phyloP scores from a whole-genome alignment of 2,797 vertebrate species.

The Sphaeramia orbicularis region DNA sequence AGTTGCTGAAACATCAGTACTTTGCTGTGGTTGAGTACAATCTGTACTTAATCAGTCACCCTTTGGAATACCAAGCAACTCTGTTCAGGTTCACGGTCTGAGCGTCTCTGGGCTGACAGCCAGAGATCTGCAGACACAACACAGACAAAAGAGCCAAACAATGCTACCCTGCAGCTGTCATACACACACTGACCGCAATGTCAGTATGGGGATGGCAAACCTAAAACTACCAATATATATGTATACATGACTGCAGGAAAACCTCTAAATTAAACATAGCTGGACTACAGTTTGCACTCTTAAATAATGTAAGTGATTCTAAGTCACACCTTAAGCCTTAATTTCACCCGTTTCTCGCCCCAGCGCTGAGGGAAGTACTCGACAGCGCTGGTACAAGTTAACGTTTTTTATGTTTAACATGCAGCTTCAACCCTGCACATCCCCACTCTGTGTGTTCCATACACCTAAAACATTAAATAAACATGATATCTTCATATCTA shows the following conservation, averaged over 20 bases:
- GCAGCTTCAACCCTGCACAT: constrained; percentile 17
- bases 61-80: constrained; percentile 43
- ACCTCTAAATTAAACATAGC: background rate
- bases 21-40: constrained; percentile 52
- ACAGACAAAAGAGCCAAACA: constrained; percentile 63
- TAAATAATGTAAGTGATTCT: background rate
- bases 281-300: background rate
- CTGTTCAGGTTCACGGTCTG: constrained; percentile 52
- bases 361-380: no score
- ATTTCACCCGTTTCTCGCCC: no score
- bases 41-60: constrained; percentile 61
- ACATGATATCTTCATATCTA: constrained; percentile 7
- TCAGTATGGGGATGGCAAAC: constrained; percentile 40
- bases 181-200: constrained; percentile 31
- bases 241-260: constrained; percentile 9
- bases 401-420: constrained; percentile 44
- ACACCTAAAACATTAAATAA: constrained; percentile 22
- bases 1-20: constrained; percentile 55
- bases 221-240: background rate
- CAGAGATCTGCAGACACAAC: constrained; percentile 59
- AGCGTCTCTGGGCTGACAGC: constrained; percentile 67
- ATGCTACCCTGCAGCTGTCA: constrained; percentile 56
- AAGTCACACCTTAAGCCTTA: no score
- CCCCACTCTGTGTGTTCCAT: background rate
- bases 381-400: background rate